Evolutionary conservation across 2,113 vertebrate species (phyloP).

Genomic region (Seriola rivoliana): DNA sequence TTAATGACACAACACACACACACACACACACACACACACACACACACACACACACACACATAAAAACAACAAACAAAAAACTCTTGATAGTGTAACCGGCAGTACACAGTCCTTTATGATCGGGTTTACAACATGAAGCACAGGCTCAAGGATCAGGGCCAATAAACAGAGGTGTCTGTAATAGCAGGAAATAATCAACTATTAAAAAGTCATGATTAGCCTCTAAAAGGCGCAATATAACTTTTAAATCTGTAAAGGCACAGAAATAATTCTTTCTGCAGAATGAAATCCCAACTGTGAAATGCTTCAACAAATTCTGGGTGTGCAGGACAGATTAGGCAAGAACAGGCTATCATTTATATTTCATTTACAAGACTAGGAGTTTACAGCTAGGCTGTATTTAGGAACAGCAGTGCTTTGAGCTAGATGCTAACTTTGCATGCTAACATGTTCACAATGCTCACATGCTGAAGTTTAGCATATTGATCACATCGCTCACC

Average conservation of each 20-base stretch:
- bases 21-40: background rate
- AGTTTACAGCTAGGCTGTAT: background rate
- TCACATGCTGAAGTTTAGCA: background rate
- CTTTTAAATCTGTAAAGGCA: background rate
- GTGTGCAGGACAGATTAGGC: background rate
- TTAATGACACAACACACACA: conserved; percentile 10
- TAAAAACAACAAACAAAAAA: background rate
- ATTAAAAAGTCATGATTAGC: background rate
- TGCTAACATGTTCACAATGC: background rate
- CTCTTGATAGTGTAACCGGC: background rate
- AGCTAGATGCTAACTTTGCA: background rate
- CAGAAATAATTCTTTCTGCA: background rate
- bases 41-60: background rate
- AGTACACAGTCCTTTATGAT: background rate
- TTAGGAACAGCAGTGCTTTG: background rate
- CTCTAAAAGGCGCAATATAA: background rate
- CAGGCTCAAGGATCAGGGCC: background rate
- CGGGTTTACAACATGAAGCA: background rate
- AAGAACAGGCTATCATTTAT: background rate
- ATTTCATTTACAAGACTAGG: background rate
- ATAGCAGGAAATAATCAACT: conserved; percentile 14
- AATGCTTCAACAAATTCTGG: background rate
- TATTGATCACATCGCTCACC: background rate
- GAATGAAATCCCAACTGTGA: background rate
- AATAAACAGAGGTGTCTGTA: conserved; percentile 5